Conservation (phyloP, 2,797 vertebrate genomes). For the Zalophus californianus region DNA sequence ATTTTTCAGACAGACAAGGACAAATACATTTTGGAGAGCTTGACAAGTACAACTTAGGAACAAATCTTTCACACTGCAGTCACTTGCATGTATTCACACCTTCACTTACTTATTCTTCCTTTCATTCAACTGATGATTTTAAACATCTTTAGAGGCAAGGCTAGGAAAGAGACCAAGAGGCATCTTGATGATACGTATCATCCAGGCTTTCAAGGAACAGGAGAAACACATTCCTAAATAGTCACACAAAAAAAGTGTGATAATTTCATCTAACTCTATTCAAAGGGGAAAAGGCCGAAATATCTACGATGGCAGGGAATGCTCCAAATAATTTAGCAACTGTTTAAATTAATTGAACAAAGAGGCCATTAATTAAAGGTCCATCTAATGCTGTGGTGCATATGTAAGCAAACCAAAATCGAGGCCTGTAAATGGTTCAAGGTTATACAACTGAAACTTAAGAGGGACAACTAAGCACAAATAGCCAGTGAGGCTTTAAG, state of each 20-base stretch:
- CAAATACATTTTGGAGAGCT: not conserved
- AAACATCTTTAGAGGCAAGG: not conserved
- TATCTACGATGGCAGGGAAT: not conserved
- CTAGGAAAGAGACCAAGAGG: not conserved
- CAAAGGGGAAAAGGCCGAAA: not conserved
- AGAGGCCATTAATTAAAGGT: not conserved
- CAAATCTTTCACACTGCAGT: not conserved
- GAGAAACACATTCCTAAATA: not conserved
- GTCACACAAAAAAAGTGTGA: not conserved
- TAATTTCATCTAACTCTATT: not conserved
- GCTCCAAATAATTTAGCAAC: not conserved
- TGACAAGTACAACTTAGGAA: not conserved
- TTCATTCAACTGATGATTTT: not conserved
- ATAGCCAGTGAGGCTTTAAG: not conserved
- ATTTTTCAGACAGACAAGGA: not conserved
- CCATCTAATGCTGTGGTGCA: not conserved
- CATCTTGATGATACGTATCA: not conserved
- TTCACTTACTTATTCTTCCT: not conserved
- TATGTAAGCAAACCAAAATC: not conserved
- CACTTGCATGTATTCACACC: not conserved
- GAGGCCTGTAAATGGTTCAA: not conserved
- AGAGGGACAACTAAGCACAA: not conserved
- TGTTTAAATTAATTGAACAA: not conserved
- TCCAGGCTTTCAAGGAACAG: not conserved
- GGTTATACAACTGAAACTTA: not conserved